These are phyloP conservation scores for Grammomys surdaster DNA, from an alignment of 2,113 vertebrate species.

Conservation along the genomic window DNA sequence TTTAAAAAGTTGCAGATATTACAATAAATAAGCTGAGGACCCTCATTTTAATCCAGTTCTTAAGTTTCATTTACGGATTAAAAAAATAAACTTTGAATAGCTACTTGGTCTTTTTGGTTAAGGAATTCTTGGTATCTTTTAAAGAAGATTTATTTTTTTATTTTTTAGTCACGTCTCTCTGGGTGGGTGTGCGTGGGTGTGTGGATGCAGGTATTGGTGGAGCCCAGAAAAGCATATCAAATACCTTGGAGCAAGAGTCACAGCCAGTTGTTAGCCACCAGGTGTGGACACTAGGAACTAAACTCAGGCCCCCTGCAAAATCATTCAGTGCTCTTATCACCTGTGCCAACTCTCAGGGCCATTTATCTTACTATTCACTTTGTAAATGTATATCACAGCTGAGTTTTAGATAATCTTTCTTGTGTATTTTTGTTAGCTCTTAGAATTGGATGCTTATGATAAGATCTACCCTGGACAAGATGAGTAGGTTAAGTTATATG, in stretches of 20 bases:
- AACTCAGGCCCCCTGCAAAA: neutral
- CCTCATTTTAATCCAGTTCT: neutral
- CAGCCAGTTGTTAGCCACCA: neutral
- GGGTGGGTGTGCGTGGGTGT: neutral
- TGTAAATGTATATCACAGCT: conserved; percentile 47
- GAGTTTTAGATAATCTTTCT: conserved; percentile 42
- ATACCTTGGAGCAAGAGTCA: neutral
- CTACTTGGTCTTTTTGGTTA: neutral
- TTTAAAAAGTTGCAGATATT: neutral
- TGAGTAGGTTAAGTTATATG: conserved; percentile 27
- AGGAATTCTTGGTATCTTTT: conserved; percentile 15
- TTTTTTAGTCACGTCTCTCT: neutral
- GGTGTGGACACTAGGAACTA: neutral
- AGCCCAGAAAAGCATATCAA: neutral
- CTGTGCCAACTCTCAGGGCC: neutral
- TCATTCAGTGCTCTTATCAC: neutral
- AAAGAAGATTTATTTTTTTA: conserved; percentile 7
- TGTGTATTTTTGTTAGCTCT: conserved; percentile 13
- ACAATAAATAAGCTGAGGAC: neutral
- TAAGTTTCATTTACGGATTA: conserved; percentile 12
- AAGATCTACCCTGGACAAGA: neutral
- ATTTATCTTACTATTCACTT: neutral
- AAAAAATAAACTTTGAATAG: conserved; percentile 44
- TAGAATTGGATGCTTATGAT: conserved; percentile 30
- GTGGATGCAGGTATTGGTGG: neutral